phyloP scores from a whole-genome alignment of 2,113 vertebrate species.

The Regulus satrapa region DNA sequence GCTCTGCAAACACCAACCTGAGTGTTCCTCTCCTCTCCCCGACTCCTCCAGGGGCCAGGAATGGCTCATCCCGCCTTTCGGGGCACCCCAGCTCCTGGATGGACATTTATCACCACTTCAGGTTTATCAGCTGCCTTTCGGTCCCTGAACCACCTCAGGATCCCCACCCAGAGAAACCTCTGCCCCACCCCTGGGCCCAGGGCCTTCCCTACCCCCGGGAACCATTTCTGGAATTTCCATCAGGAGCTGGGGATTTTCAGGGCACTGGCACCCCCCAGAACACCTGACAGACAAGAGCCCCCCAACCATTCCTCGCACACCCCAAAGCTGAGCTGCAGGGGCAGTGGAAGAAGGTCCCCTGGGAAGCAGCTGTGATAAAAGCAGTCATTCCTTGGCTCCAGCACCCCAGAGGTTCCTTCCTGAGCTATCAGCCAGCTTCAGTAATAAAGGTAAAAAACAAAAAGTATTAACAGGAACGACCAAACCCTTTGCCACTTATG shows the following conservation, averaged over 20 bases:
- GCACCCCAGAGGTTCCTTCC: not conserved
- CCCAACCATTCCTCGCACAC: accelerated
- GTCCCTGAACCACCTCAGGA: not conserved
- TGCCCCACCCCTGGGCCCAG: not conserved
- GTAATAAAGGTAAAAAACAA: not conserved
- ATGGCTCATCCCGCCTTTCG: not conserved
- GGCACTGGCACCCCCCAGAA: not conserved
- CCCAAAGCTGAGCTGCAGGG: not conserved
- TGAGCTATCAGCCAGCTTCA: not conserved
- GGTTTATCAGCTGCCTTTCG: not conserved
- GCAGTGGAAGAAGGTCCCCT: not conserved
- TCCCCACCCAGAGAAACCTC: not conserved
- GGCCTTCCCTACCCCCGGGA: not conserved
- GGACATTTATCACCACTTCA: accelerated
- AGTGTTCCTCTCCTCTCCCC: not conserved
- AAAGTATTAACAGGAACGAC: not conserved
- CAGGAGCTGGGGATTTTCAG: accelerated
- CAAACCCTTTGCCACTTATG: not conserved
- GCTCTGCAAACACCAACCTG: not conserved
- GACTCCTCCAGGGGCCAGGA: accelerated
- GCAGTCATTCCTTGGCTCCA: not conserved
- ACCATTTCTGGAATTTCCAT: not conserved
- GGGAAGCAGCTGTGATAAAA: not conserved
- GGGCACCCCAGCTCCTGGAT: accelerated
- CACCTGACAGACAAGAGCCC: not conserved